Base-by-base conservation (phyloP, 2,797 vertebrate species). In the Uromys caudimaculatus region DNA sequence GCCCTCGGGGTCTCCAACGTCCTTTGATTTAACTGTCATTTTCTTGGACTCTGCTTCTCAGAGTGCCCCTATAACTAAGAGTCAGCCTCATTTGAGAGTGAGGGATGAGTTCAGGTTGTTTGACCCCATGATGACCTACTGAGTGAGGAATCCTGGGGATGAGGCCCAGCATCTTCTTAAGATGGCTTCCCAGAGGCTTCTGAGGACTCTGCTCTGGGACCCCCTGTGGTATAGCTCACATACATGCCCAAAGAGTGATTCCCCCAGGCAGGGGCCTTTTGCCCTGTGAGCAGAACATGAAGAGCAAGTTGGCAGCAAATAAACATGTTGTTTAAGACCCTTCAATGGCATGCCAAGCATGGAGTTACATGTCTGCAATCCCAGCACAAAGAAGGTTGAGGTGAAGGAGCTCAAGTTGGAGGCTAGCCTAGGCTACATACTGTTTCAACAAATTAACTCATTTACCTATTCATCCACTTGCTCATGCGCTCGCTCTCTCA, bases 31-130 rank as follows among this genome's bases (percentile, higher is more conserved):
- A 21, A 92, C 1, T 8, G 17, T 3, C 38, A 35, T 13, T 17
- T 35, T 54, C 75, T 14, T 6, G 38, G 62, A n/a, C 4, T 4
- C 35, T 23, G n/a, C 24, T n/a, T 78, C 62, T 90, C 67, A 32
- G 52, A 13, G 29, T 19, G 29, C 3, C 6, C 47, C 41, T 3
- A 0, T 0, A 44, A 41, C 27, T 1, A 17, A 24, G 19, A 24
- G 6, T 35, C 14, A 27, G 13, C 47, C 21, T 27, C 29, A 6
- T 50, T n/a, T 14, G 50, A 71, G 9, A 54, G 24, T 1, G 3
- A 29, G 6, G 13, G 29, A 47, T n/a, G 21, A 77, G 32, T 7
- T 29, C 73, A 73, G 52, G 41, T n/a, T 35, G 29, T 52, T 2
- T 1, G 52, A 9, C 12, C 60, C 47, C 29, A 23, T 35, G 32